Conservation (phyloP, 2,113 vertebrate genomes). For the Potamarius usumacintae region DNA sequence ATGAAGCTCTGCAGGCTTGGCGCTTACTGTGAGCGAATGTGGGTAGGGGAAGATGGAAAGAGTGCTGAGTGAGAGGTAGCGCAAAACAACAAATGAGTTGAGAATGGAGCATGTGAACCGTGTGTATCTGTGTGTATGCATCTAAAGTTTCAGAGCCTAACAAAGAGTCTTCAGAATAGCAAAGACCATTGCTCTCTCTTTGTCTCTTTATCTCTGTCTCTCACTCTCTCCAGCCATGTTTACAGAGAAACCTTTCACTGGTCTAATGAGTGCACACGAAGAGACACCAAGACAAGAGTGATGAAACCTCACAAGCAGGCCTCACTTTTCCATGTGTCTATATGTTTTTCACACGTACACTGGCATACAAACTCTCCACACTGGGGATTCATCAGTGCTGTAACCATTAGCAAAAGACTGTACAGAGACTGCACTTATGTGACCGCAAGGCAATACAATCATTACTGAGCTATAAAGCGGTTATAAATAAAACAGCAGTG, state of each 20-base stretch:
- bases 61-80: background rate
- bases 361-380: background rate
- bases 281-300: background rate
- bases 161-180: conserved; percentile 7
- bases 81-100: background rate
- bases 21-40: background rate
- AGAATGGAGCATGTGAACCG: background rate
- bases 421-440: conserved; percentile 37
- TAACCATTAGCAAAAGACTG: conserved; percentile 33
- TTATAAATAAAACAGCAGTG: conserved; percentile 36
- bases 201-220: background rate
- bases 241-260: conserved; percentile 22
- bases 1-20: background rate
- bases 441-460: conserved; percentile 31
- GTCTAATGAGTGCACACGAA: background rate
- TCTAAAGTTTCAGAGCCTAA: conserved; percentile 25
- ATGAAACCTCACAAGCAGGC: background rate
- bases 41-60: background rate
- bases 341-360: conserved; percentile 12
- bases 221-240: conserved; percentile 9
- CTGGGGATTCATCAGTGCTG: conserved; percentile 23
- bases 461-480: conserved; percentile 25
- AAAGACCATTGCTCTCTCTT: background rate
- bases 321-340: background rate
- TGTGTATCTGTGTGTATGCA: background rate